Base-by-base conservation (phyloP, 2,113 vertebrate species). In the Poeciliopsis prolifica region DNA sequence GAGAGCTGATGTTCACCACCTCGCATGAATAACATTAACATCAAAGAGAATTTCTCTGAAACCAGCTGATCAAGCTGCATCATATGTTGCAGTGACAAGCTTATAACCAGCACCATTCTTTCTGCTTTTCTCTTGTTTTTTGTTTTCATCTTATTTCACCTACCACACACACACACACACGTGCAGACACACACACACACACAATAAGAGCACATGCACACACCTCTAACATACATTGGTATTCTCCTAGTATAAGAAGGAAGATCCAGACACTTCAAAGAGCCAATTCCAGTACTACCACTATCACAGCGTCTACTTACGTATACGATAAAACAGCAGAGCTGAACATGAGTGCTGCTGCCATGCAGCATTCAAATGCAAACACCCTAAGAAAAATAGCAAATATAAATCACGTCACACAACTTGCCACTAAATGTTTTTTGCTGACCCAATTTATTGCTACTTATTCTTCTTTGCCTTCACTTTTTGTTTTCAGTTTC, bases 21-120 rank as follows among this genome's bases (percentile, higher is more conserved):
- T 88, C 88, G 88, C 83, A 88, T 77, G 88, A 92, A 93, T 90
- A 91, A 82, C 81, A 91, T 89, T 87, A 91, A 89, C 89, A 89
- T 93, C 90, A 93, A 90, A 92, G 77, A 77, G 79, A 86, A 86
- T 87, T 90, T 88, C 89, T 87, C 76, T 76, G 84, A 92, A 90
- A 78, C 81, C 89, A 89, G 88, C 89, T 91, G 87, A 93, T 92
- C 90, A 88, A 91, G 86, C 91, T 89, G 77, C 86, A 91, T 86
- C 89, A 85, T 84, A 88, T 83, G 81, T 75, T 61, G 61, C 74
- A 84, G 81, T 86, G 88, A 89, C 92, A 85, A 70, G 79, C 78
- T 70, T 81, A 65, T 62, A 84, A 90, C 78, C 85, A 86, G 74
- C 42, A 64, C 65, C 31, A 24, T 68, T 14, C 77, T 17, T 58